Base-by-base conservation (phyloP, 2,113 vertebrate species). In the Scatophagus argus region DNA sequence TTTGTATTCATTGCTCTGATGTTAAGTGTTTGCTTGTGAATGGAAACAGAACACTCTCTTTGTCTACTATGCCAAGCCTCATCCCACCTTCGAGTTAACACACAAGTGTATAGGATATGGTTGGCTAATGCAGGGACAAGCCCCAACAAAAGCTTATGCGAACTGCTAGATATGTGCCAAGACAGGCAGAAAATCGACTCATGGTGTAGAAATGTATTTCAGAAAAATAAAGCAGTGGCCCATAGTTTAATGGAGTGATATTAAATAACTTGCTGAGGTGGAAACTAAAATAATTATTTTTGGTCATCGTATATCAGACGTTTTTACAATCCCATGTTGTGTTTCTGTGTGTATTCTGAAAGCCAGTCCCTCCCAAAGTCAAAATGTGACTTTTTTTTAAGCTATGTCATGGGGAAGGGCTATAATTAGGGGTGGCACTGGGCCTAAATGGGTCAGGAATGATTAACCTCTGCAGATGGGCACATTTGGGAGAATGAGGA, bases 381-480 rank as follows among this genome's bases (percentile, higher is more conserved):
- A 2, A 73, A 84, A 67, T 36, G 54, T 82, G 76, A 72, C 71
- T 78, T 63, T 63, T 38, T 80, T 59, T 56, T 46, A 31, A 34
- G 63, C 46, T 74, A 63, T 8, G 16, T 88, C 81, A 31, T 75
- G 27, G 52, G 69, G 63, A 55, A 82, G 61, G 65, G 61, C 70
- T 87, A 76, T 93, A 91, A 91, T 93, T 88, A 91, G 88, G 31
- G 43, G 80, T 93, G 90, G 90, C 89, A 74, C 77, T 43, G 75
- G 72, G 87, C 87, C 85, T 85, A 82, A 71, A 72, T 17, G 58
- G 90, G 92, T 94, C 91, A 91, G 61, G 77, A 84, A 83, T 83
- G 84, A 89, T 92, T 92, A 91, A 93, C 92, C 92, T 92, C 77
- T 87, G 63, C 93, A 94, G 92, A 92, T 94, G 93, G 93, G 66